Evolutionary conservation across 2,113 vertebrate species (phyloP).

Genomic region (Bettongia penicillata): DNA sequence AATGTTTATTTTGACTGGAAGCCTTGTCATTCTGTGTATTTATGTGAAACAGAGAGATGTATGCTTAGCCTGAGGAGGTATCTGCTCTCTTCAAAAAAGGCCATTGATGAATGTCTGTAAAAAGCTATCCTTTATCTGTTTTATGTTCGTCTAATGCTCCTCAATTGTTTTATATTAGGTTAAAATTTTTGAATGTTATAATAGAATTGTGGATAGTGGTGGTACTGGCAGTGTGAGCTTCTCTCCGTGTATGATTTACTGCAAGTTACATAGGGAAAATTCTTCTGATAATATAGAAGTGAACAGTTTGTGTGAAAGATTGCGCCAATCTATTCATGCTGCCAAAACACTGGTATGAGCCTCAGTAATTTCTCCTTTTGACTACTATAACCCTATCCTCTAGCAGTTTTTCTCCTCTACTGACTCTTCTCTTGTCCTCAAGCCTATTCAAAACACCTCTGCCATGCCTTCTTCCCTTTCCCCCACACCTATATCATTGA

Average conservation of each 20-base stretch:
- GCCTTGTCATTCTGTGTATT: constrained; percentile 73
- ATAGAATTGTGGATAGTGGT: not conserved
- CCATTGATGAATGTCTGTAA: constrained; percentile 70
- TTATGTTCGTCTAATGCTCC: constrained; percentile 68
- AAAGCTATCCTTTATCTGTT: constrained; percentile 71
- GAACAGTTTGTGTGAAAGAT: constrained; percentile 43
- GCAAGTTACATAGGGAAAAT: constrained; percentile 44
- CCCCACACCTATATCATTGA: not conserved
- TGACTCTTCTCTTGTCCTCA: not conserved
- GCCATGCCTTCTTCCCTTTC: not conserved
- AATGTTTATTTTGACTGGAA: constrained; percentile 80
- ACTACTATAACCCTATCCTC: too few species aligned
- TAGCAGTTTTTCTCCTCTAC: not conserved
- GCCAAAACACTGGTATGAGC: fast-evolving
- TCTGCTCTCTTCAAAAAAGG: constrained; percentile 77
- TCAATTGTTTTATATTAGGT: constrained; percentile 70
- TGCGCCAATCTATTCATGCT: not conserved
- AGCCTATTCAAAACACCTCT: not conserved
- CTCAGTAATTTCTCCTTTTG: too few species aligned
- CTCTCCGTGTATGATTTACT: constrained; percentile 62
- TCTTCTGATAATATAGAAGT: constrained; percentile 39
- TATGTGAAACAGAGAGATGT: constrained; percentile 76
- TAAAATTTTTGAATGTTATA: constrained; percentile 59
- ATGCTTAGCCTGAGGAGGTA: constrained; percentile 69
- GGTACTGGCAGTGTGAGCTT: constrained; percentile 55